phyloP scores from a whole-genome alignment of 2,888 invertebrate genomes.

The Psylliodes chrysocephalus region DNA sequence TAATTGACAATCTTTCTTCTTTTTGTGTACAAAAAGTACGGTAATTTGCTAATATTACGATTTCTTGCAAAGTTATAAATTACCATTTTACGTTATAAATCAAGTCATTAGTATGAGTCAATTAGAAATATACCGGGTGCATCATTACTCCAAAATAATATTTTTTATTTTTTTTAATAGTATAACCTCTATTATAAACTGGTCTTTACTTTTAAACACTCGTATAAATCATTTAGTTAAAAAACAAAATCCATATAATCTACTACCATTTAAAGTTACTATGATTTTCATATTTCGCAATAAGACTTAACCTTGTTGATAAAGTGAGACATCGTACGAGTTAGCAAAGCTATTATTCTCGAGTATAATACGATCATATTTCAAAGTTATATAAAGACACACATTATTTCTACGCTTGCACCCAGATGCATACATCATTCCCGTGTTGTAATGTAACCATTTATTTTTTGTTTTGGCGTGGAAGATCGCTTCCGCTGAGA shows the following conservation, averaged over 20 bases:
- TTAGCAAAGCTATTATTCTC: slow-evolving; percentile 1
- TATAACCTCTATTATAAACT: too few relatives aligned
- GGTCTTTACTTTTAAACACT: too few relatives aligned
- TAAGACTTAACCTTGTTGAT: slow-evolving; percentile 3
- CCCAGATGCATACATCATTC: slow-evolving; percentile 9
- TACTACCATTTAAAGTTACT: not conserved
- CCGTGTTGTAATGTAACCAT: slow-evolving; percentile 6
- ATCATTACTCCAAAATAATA: too few relatives aligned
- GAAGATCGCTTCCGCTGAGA: slow-evolving; percentile 9
- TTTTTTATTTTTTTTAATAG: too few relatives aligned
- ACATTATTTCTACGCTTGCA: slow-evolving; percentile 13
- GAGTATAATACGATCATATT: slow-evolving; percentile 7
- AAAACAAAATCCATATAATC: not conserved
- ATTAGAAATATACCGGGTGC: too few relatives aligned
- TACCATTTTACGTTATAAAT: too few relatives aligned
- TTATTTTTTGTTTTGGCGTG: not conserved
- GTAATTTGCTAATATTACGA: too few relatives aligned
- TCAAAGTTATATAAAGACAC: slow-evolving; percentile 18
- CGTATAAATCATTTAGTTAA: too few relatives aligned
- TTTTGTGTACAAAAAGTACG: too few relatives aligned
- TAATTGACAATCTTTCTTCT: too few relatives aligned
- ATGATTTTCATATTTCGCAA: slow-evolving; percentile 2
- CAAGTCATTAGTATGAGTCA: too few relatives aligned
- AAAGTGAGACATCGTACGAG: slow-evolving; percentile 1
- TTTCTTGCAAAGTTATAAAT: too few relatives aligned